Evolutionary conservation across 30 jellyfish, hydroid and myxozoan species (phyloP).

Genomic region (Turritopsis dohrnii): DNA sequence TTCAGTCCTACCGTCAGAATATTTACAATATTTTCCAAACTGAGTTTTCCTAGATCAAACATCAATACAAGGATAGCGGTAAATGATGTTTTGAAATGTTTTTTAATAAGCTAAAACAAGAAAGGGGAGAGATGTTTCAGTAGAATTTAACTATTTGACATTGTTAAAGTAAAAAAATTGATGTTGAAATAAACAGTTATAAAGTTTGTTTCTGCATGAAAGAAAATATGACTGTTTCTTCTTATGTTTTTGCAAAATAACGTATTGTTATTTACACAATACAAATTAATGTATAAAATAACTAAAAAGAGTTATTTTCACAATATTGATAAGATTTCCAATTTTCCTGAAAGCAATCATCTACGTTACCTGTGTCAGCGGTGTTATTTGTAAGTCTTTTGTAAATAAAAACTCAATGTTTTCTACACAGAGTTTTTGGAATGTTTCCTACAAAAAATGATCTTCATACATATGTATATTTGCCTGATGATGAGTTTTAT

Average conservation of each 20-base stretch:
- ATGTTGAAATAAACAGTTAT: too few species aligned
- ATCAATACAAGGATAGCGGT: constrained; percentile 29
- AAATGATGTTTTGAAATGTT: constrained; percentile 33
- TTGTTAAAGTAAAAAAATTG: too few species aligned
- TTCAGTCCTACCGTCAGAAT: constrained; percentile 39
- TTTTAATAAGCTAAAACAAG: constrained; percentile 41
- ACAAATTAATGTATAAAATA: not conserved
- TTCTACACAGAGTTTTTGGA: constrained; percentile 1
- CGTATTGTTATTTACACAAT: too few species aligned
- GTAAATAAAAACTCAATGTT: not conserved
- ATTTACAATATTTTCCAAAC: constrained; percentile 27
- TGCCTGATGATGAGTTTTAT: too few species aligned
- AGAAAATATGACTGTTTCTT: too few species aligned
- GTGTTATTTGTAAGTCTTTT: not conserved
- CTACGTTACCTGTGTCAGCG: constrained; percentile 12
- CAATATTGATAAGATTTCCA: not conserved
- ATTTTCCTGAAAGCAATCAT: not conserved
- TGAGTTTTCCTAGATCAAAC: constrained; percentile 34
- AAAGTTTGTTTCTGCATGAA: too few species aligned
- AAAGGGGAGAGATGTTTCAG: too few species aligned
- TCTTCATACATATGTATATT: too few species aligned
- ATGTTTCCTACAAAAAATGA: constrained; percentile 1
- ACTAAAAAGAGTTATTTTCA: too few species aligned
- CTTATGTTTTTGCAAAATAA: too few species aligned
- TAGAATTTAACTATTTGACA: too few species aligned